Evolutionary conservation across 2,113 vertebrate genomes (phyloP).

Genomic region (Sinocyclocheilus anshuiensis): DNA sequence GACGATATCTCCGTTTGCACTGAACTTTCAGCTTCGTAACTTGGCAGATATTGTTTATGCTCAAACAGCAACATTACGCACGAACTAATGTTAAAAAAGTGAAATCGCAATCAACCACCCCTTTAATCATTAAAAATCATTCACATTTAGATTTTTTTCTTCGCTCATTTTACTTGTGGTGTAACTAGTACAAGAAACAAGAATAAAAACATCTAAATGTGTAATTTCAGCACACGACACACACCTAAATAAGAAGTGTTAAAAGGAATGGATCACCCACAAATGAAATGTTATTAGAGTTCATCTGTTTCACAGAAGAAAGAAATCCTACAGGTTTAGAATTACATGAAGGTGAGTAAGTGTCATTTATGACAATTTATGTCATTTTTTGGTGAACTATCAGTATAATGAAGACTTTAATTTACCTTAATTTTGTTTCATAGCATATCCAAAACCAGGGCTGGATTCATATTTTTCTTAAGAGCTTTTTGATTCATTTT

Average conservation of each 20-base stretch:
- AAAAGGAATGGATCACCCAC: background rate
- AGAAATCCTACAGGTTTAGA: background rate
- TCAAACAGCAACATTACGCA: no score
- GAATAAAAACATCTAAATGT: background rate
- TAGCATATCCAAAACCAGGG: background rate
- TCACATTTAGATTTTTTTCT: background rate
- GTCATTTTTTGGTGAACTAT: background rate
- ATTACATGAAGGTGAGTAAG: background rate
- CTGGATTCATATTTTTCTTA: background rate
- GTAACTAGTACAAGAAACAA: background rate
- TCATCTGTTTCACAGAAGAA: background rate
- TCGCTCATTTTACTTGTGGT: background rate
- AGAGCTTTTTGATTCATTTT: background rate
- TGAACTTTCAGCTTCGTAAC: no score
- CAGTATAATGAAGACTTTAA: background rate
- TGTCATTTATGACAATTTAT: background rate
- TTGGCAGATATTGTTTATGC: no score
- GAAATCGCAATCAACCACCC: no score
- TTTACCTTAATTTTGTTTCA: background rate
- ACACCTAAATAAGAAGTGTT: background rate
- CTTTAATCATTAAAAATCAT: no score
- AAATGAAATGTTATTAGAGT: background rate
- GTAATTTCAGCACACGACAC: conserved; percentile 13
- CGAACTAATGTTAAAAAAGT: no score
- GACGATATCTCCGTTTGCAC: no score